Percentiles rank a stretch among this genome's conserved stretches.
These are phyloP conservation scores for Laticauda laticaudata DNA, from an alignment of 2,113 vertebrate genomes.

Conservation along the genomic window DNA sequence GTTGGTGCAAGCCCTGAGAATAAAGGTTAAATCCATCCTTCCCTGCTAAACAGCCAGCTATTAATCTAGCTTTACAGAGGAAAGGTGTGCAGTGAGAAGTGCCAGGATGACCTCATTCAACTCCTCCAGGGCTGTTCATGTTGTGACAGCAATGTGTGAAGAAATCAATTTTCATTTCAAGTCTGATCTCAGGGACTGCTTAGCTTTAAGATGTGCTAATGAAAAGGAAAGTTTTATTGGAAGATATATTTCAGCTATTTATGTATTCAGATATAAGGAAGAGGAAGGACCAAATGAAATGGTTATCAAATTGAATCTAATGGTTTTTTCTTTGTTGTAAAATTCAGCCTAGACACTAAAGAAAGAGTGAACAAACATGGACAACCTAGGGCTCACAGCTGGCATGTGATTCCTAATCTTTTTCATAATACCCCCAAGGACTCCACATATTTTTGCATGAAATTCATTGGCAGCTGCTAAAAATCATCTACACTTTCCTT, in stretches of 20 bases:
- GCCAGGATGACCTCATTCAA: conserved; percentile 61
- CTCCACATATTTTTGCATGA: neutral
- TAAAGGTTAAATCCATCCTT: neutral
- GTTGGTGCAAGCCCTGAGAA: neutral
- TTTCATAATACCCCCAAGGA: neutral
- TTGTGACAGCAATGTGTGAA: conserved; percentile 50
- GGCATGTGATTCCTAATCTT: neutral
- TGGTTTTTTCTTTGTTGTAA: neutral
- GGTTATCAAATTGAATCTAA: too few species aligned
- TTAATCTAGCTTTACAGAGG: neutral
- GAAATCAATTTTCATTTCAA: conserved; percentile 64
- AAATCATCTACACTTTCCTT: neutral
- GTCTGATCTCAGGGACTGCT: conserved; percentile 35
- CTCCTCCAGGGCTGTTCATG: conserved; percentile 47
- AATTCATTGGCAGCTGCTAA: neutral
- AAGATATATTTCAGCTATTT: neutral
- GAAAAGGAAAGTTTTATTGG: conserved; percentile 45
- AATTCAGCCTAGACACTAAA: neutral
- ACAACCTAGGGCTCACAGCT: neutral
- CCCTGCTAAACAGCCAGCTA: too few species aligned
- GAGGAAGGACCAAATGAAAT: neutral
- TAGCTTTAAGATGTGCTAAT: conserved; percentile 61
- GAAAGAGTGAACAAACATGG: neutral
- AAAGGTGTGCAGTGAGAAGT: conserved; percentile 13
- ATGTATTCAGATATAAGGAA: neutral